Evolutionary conservation across 2,113 vertebrate genomes (phyloP).

Genomic region (Plectropomus leopardus): DNA sequence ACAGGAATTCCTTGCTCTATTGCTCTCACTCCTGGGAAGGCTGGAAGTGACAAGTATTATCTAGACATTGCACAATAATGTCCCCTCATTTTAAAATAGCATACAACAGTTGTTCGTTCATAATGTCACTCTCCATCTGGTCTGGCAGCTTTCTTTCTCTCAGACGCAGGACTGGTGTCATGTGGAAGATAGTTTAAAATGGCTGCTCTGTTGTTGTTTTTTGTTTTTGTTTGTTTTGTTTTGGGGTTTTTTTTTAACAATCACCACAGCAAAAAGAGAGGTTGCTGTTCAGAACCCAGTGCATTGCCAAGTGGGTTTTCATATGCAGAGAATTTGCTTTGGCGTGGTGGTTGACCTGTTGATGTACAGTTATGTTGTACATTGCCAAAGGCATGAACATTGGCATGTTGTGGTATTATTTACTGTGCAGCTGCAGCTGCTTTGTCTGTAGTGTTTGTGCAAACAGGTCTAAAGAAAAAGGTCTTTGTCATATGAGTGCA

Average conservation of each 20-base stretch:
- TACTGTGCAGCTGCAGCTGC: not conserved
- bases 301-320: too few species aligned
- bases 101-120: constrained; percentile 39
- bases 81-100: constrained; percentile 30
- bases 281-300: not conserved
- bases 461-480: not conserved
- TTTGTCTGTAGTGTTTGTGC: constrained; percentile 2
- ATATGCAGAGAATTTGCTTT: too few species aligned
- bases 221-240: too few species aligned
- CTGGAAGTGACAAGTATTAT: constrained; percentile 21
- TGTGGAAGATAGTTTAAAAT: constrained; percentile 22
- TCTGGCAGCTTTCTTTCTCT: constrained; percentile 29
- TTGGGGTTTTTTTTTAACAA: constrained; percentile 5
- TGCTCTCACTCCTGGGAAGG: constrained; percentile 6
- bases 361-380: not conserved
- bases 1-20: constrained; percentile 44
- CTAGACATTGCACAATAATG: constrained; percentile 35
- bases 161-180: not conserved
- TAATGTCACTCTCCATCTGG: constrained; percentile 39
- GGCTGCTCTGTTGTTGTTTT: constrained; percentile 29
- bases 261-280: not conserved
- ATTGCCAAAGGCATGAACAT: not conserved
- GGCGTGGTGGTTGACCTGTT: not conserved
- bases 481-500: not conserved
- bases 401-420: constrained; percentile 2